phyloP scores from a whole-genome alignment of 2,797 vertebrate genomes.

The Anabacerthia variegaticeps region DNA sequence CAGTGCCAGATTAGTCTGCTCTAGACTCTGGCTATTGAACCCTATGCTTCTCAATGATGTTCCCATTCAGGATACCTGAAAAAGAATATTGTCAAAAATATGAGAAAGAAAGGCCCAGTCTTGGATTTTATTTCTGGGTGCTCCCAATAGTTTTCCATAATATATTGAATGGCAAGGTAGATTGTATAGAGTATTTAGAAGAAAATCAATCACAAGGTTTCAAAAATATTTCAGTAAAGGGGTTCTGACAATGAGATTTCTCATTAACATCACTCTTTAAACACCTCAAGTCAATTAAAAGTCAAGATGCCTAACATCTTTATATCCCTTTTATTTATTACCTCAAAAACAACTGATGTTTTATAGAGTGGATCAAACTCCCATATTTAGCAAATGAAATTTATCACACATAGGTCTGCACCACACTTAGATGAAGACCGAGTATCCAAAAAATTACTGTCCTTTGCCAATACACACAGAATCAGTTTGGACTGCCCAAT shows the following conservation, averaged over 20 bases:
- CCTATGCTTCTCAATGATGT: not conserved
- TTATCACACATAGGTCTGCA: not conserved
- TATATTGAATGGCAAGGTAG: not conserved
- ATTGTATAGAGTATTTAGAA: not conserved
- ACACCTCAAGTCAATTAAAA: not conserved
- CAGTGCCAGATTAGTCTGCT: not conserved
- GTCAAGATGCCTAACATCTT: not conserved
- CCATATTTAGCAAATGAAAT: not conserved
- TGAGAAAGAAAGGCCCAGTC: not conserved
- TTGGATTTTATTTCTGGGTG: not conserved
- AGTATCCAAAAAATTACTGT: conserved; percentile 12
- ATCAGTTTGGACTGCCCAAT: not conserved
- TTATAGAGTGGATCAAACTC: not conserved
- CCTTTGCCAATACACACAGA: conserved; percentile 44
- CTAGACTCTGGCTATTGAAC: not conserved
- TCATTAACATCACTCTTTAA: not conserved
- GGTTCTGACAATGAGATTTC: not conserved
- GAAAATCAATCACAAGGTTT: not conserved
- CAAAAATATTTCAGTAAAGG: not conserved
- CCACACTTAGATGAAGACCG: not conserved
- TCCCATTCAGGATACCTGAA: not conserved
- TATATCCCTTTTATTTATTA: not conserved
- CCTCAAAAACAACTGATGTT: not conserved
- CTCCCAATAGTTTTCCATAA: not conserved
- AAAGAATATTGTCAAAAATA: not conserved